Conservation (phyloP, 2,888 invertebrate species). For the Blomia tropicalis region DNA sequence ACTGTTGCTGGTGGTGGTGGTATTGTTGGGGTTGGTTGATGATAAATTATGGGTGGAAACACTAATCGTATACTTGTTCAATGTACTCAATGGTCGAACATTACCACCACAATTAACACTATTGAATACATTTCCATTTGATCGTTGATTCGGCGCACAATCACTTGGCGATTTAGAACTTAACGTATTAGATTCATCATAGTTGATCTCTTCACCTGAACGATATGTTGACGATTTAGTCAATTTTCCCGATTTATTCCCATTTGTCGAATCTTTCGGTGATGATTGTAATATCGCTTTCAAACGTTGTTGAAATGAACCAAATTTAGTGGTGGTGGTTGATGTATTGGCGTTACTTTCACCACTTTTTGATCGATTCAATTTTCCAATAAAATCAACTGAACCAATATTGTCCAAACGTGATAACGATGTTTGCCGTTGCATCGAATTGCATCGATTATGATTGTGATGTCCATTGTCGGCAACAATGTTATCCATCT, state of each 20-base stretch:
- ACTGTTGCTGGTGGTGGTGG: neutral
- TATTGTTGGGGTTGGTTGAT: neutral
- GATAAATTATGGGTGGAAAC: neutral
- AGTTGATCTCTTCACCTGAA: neutral
- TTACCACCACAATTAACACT: neutral
- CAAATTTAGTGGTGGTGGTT: neutral
- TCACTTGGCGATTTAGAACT: neutral
- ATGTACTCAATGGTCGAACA: neutral
- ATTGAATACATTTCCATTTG: neutral
- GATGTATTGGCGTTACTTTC: too few species aligned
- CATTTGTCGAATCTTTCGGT: neutral
- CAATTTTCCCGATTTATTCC: neutral
- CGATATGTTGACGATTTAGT: neutral
- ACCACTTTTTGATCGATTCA: neutral
- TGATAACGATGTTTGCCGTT: conserved; percentile 17
- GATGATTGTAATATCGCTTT: conserved; percentile 10
- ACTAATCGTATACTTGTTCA: conserved; percentile 17
- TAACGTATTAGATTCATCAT: too few species aligned
- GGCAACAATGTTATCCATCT: neutral
- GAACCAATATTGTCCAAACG: too few species aligned
- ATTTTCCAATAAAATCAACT: too few species aligned
- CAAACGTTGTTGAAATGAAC: conserved; percentile 14
- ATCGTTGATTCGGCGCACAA: neutral
- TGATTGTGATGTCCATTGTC: neutral
- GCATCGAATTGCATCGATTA: neutral